Percentiles rank a stretch among this genome's conserved stretches.
These are phyloP conservation scores for Thalassarche chlororhynchos DNA, from an alignment of 2,113 vertebrate genomes.

Conservation along the genomic window DNA sequence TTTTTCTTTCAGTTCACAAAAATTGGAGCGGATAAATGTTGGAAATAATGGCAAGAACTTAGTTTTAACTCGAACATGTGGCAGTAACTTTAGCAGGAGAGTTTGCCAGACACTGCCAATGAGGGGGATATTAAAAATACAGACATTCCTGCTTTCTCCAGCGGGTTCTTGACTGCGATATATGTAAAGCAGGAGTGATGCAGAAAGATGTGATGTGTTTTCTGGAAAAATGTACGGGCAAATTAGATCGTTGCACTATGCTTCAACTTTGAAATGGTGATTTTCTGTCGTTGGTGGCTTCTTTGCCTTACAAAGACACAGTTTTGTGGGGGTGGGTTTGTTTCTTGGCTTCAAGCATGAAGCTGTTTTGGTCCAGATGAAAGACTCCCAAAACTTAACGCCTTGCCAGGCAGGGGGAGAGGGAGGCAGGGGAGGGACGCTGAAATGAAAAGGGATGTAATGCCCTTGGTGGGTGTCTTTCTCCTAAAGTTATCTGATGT, in stretches of 20 bases:
- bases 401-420: background rate
- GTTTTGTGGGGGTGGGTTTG: background rate
- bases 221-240: background rate
- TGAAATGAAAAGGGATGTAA: background rate
- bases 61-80: background rate
- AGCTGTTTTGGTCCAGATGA: background rate
- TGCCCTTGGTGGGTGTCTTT: conserved; percentile 18
- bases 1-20: background rate
- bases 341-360: background rate
- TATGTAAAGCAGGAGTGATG: fast-evolving
- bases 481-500: conserved; percentile 3
- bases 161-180: background rate
- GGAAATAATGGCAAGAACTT: background rate
- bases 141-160: fast-evolving
- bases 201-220: fast-evolving
- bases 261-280: fast-evolving
- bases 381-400: background rate
- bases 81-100: background rate
- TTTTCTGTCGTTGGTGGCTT: background rate
- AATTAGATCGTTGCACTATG: fast-evolving
- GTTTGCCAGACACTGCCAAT: background rate
- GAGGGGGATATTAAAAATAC: background rate
- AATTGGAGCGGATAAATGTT: background rate
- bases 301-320: background rate
- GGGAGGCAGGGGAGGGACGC: background rate